Evolutionary conservation across 2,888 invertebrate species (phyloP).

Genomic region (Drosophila tanythrix): DNA sequence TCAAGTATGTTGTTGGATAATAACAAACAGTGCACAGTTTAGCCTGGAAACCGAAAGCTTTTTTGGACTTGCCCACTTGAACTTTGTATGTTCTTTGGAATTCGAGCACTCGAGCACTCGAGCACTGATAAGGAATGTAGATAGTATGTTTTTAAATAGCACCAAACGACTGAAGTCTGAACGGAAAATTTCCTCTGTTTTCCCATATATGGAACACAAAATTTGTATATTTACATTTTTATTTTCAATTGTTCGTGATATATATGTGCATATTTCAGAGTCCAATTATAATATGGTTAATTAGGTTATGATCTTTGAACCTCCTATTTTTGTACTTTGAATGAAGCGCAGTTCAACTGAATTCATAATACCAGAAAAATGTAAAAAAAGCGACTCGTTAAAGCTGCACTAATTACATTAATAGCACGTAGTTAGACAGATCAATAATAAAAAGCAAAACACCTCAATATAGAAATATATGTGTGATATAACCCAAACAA

Average conservation of each 20-base stretch:
- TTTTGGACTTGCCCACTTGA: slow-evolving; percentile 46
- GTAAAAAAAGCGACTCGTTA: neutral
- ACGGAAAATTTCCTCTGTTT: too few relatives aligned
- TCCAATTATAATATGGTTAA: slow-evolving; percentile 1
- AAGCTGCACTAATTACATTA: slow-evolving; percentile 2
- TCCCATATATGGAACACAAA: neutral
- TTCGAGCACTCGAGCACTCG: neutral
- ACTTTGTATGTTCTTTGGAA: slow-evolving; percentile 50
- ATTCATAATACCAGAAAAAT: neutral
- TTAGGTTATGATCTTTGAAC: slow-evolving; percentile 38
- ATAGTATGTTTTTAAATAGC: slow-evolving; percentile 26
- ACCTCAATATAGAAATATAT: neutral
- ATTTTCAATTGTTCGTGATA: neutral
- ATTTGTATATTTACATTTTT: neutral
- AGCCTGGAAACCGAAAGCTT: slow-evolving; percentile 29
- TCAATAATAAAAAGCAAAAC: neutral
- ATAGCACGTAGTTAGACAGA: neutral
- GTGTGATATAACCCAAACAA: slow-evolving; percentile 10
- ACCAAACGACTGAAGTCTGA: neutral
- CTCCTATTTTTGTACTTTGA: slow-evolving; percentile 9
- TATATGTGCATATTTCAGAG: slow-evolving; percentile 7
- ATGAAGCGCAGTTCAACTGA: neutral
- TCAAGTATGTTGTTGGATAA: slow-evolving; percentile 15
- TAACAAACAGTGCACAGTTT: slow-evolving; percentile 14
- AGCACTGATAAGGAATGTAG: slow-evolving; percentile 62